phyloP scores from a whole-genome alignment of 1,140 invertebrate species.

The Drosophila dunni region DNA sequence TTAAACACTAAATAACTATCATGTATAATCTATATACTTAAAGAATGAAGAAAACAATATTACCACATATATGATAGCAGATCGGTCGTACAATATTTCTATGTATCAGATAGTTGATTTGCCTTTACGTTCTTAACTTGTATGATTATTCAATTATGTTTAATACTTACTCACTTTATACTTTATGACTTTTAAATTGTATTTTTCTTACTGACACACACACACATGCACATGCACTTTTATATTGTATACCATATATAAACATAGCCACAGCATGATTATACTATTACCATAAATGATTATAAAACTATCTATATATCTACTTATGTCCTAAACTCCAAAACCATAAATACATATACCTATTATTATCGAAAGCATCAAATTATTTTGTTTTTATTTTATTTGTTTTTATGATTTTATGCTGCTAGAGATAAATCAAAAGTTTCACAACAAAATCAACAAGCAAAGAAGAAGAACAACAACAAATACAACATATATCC shows the following conservation, averaged over 20 bases:
- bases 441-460: constrained; percentile 43
- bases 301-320: constrained; percentile 49
- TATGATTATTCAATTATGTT: constrained; percentile 30
- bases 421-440: constrained; percentile 42
- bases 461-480: constrained; percentile 51
- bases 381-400: constrained; percentile 29
- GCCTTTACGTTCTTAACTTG: constrained; percentile 39
- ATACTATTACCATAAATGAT: constrained; percentile 66
- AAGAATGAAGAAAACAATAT: constrained; percentile 6
- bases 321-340: constrained; percentile 71
- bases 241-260: constrained; percentile 58
- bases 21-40: constrained; percentile 35
- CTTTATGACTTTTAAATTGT: constrained; percentile 38
- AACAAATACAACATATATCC: constrained; percentile 79
- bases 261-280: constrained; percentile 47
- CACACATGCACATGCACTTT: constrained; percentile 23
- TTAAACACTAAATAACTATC: constrained; percentile 21
- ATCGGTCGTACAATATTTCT: constrained; percentile 30
- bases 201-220: constrained; percentile 22
- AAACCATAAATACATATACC: constrained; percentile 62
- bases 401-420: constrained; percentile 13
- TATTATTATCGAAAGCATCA: constrained; percentile 55
- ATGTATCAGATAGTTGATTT: constrained; percentile 45
- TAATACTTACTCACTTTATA: constrained; percentile 43
- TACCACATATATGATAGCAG: constrained; percentile 16